These are phyloP conservation scores for Boloria selene DNA, from an alignment of 2,888 invertebrate species.

Conservation along the genomic window DNA sequence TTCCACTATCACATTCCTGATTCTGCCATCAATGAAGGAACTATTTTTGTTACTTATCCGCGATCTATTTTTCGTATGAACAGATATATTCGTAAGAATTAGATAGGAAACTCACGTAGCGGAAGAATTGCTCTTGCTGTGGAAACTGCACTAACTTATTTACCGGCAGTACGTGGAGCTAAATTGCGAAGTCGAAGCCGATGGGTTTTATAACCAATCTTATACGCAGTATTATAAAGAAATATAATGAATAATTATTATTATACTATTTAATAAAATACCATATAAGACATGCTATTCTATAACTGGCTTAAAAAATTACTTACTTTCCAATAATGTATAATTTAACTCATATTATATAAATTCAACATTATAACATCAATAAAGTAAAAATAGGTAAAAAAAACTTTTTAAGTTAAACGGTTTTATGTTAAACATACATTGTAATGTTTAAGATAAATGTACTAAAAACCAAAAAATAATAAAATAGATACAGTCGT, in stretches of 20 bases:
- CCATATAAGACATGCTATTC: too few species aligned
- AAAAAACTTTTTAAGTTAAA: too few species aligned
- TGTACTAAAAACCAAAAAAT: too few species aligned
- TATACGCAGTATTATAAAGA: conserved; percentile 5
- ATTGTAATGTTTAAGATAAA: too few species aligned
- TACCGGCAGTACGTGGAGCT: conserved; percentile 32
- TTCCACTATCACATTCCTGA: too few species aligned
- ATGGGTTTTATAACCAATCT: conserved; percentile 20
- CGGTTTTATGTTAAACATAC: too few species aligned
- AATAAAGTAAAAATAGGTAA: too few species aligned
- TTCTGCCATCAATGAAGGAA: too few species aligned
- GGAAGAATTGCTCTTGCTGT: conserved; percentile 35
- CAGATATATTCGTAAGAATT: conserved; percentile 25
- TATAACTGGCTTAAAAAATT: not conserved
- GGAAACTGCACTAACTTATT: conserved; percentile 35
- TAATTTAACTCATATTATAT: not conserved
- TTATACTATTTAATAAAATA: not conserved
- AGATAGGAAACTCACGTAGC: conserved; percentile 36
- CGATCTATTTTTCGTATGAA: conserved; percentile 21
- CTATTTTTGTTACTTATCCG: not conserved
- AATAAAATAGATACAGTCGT: too few species aligned
- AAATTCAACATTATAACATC: too few species aligned
- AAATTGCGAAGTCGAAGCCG: conserved; percentile 29
- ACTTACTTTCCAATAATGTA: not conserved
- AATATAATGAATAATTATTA: not conserved